Evolutionary conservation across 2,888 invertebrate species (phyloP).

Genomic region (Drosophila paracracens): DNA sequence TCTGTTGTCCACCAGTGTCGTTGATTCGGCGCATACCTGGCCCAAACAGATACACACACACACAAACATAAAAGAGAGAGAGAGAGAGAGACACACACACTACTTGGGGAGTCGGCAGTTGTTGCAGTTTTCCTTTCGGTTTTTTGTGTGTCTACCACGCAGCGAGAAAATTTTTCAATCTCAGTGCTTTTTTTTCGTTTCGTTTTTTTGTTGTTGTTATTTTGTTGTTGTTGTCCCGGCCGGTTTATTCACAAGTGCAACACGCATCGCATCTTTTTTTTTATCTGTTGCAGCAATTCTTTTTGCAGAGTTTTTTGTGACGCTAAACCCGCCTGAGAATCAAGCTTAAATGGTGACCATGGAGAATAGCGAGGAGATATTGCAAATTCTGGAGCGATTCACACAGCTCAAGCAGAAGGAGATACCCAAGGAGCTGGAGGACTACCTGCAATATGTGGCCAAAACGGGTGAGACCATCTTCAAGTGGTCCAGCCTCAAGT

Average conservation of each 20-base stretch:
- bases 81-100: not conserved
- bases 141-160: constrained; percentile 60
- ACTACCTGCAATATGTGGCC: constrained; percentile 94
- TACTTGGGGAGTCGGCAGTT: constrained; percentile 15
- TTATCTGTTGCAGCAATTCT: constrained; percentile 10
- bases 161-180: constrained; percentile 41
- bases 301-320: constrained; percentile 36
- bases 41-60: constrained; percentile 9
- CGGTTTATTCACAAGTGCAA: constrained; percentile 30
- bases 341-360: constrained; percentile 84
- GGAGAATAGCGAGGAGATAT: constrained; percentile 94
- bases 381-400: constrained; percentile 93
- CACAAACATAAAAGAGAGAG: not conserved
- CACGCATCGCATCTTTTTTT: constrained; percentile 1
- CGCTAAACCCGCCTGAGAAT: constrained; percentile 20
- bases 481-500: constrained; percentile 95
- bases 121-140: constrained; percentile 60
- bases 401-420: constrained; percentile 91
- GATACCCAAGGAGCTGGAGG: constrained; percentile 95
- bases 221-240: constrained; percentile 8
- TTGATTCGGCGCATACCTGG: constrained; percentile 69
- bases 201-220: not conserved
- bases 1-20: constrained; percentile 17
- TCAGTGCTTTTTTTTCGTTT: not conserved
- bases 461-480: constrained; percentile 97